Conservation (phyloP, 2,113 vertebrate genomes). For the Lagenorhynchus albirostris region DNA sequence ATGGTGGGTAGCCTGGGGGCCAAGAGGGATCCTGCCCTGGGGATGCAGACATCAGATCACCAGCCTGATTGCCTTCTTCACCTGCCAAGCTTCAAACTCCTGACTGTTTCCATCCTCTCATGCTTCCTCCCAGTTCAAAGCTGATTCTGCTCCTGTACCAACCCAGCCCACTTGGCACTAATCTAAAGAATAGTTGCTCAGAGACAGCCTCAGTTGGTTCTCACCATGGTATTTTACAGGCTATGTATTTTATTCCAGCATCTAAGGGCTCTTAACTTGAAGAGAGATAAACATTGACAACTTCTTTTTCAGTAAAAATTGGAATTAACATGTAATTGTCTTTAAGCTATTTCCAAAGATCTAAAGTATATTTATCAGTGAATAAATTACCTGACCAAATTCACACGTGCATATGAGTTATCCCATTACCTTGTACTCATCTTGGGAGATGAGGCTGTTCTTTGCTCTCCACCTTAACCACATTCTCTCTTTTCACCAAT, state of each 20-base stretch:
- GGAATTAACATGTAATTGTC: background rate
- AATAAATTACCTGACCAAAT: background rate
- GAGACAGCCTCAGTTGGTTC: background rate
- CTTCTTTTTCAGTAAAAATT: background rate
- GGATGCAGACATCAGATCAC: background rate
- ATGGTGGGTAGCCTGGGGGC: no score
- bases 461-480: background rate
- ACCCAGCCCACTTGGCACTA: no score
- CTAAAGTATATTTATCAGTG: background rate
- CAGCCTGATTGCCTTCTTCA: background rate
- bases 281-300: no score
- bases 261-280: background rate
- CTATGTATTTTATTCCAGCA: background rate
- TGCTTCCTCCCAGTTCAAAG: background rate
- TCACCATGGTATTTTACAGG: background rate
- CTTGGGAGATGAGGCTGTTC: background rate
- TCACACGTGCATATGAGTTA: background rate
- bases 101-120: background rate
- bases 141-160: background rate
- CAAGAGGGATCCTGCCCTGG: background rate
- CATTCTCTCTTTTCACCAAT: background rate
- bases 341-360: background rate
- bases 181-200: background rate
- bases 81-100: background rate
- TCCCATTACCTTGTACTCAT: background rate